Conservation (phyloP, 2,113 vertebrate species). For the Sterrhoptilus dennistouni region DNA sequence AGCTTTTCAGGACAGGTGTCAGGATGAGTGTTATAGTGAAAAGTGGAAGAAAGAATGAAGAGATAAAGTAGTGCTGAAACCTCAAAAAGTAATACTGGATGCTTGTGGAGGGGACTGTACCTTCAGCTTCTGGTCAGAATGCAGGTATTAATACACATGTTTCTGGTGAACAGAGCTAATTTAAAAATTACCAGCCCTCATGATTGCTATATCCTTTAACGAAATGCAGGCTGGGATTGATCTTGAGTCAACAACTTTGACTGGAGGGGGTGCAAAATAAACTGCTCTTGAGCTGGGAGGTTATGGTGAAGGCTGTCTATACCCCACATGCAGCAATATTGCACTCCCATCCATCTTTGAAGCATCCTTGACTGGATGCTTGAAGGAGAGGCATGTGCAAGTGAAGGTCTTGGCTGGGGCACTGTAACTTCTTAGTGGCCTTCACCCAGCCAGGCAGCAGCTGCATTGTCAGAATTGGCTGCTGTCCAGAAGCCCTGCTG, state of each 20-base stretch:
- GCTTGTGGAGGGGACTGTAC: not conserved
- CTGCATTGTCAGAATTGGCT: not conserved
- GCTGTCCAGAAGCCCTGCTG: not conserved
- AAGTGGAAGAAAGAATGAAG: not conserved
- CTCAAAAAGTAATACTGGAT: not conserved
- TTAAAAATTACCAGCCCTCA: not conserved
- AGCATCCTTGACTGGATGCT: slow-evolving; percentile 24
- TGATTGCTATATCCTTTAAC: not conserved
- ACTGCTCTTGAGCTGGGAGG: not conserved
- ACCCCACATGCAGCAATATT: not conserved
- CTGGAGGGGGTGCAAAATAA: not conserved
- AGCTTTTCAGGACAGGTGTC: not conserved
- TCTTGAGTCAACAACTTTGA: not conserved
- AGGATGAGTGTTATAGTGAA: not conserved
- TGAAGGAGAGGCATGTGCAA: slow-evolving; percentile 13
- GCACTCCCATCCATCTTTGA: not conserved
- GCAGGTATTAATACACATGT: not conserved
- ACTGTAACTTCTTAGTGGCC: not conserved
- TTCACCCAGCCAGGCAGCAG: not conserved
- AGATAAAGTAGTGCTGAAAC: not conserved
- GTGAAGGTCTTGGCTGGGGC: not conserved
- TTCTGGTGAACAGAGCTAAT: not conserved
- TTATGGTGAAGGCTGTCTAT: not conserved
- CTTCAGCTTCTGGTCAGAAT: not conserved
- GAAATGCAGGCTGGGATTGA: not conserved